Evolutionary conservation across 2,113 vertebrate species (phyloP), one percentile per base, ranked within the genome.

Genomic region (Taxidea taxus): DNA sequence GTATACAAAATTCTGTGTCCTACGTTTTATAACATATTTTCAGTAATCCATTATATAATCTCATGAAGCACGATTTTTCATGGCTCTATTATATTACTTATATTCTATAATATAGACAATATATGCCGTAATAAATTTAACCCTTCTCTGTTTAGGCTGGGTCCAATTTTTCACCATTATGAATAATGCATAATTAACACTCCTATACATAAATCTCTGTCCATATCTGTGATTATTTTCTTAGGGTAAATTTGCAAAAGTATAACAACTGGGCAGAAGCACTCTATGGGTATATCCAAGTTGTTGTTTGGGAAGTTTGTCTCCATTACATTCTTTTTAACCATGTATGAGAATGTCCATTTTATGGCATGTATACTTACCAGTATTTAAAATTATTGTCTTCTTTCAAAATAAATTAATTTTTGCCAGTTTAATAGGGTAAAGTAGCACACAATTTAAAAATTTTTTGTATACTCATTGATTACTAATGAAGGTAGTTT

Each of bases 171-270:
- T 92, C 49, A 95, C 27, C 7, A 68, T 56, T 68, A 84, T 90
- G 92, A 94, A 97, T 92, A 37, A 95, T 90, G 64, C 56, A 51
- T 91, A 92, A 90, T 94, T 95, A 92, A 62, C n/a, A 80, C 70
- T 77, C 39, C 70, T 68, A 0, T 80, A 87, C 51, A 84, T 95
- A 92, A 89, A 92, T 93, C 85, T 92, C 87, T 90, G 74, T 72
- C 62, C 13, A 3, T 42, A 64, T 89, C 42, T 91, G 58, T 62
- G 54, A 96, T 92, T 84, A 56, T 92, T 83, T 96, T 97, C 60
- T 64, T 77, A 78, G 78, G 34, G 70, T 96, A 81, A 85, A 86
- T 89, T 81, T 80, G 21, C 16, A 60, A 87, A 96, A 31, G 18
- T 78, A 44, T 86, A 66, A 92, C 89, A 87, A 72, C n/a, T 8